Conservation (phyloP, 2,113 vertebrate genomes). For the Isichthys henryi region DNA sequence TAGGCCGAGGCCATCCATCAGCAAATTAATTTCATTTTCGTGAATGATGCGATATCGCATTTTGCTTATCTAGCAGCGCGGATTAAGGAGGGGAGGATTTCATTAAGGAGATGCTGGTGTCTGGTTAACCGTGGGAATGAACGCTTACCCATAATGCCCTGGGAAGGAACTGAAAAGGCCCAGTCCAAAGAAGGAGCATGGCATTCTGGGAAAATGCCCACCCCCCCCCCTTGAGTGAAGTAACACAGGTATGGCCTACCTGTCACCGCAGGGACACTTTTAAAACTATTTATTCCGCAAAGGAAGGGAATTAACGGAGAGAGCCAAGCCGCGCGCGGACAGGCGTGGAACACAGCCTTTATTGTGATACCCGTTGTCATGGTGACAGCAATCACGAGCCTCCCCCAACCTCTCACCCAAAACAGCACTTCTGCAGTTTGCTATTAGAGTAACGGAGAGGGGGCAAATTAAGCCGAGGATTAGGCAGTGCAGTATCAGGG, state of each 20-base stretch:
- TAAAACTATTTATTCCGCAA: neutral
- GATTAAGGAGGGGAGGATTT: conserved; percentile 7
- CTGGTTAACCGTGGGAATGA: neutral
- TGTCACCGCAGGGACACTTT: neutral
- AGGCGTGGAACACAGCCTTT: conserved; percentile 16
- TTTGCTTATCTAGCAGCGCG: conserved; percentile 6
- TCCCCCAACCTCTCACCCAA: conserved; percentile 17
- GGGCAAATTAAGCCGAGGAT: neutral
- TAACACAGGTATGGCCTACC: neutral
- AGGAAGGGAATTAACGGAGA: neutral
- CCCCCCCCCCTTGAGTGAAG: neutral
- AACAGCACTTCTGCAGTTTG: neutral
- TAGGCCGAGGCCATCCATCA: neutral
- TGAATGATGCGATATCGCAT: conserved; percentile 6
- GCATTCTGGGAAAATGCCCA: neutral
- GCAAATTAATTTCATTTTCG: conserved; percentile 13
- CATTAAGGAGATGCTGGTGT: neutral
- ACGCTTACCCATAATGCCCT: neutral
- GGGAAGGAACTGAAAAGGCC: neutral
- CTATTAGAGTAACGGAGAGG: neutral
- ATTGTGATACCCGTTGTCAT: conserved; percentile 36
- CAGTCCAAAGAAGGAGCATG: neutral
- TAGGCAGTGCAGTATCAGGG: neutral
- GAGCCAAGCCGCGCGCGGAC: conserved; percentile 9
- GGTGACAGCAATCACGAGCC: conserved; percentile 55